These are phyloP conservation scores for Oryzias melastigma DNA, from an alignment of 2,113 vertebrate genomes.

Conservation along the genomic window DNA sequence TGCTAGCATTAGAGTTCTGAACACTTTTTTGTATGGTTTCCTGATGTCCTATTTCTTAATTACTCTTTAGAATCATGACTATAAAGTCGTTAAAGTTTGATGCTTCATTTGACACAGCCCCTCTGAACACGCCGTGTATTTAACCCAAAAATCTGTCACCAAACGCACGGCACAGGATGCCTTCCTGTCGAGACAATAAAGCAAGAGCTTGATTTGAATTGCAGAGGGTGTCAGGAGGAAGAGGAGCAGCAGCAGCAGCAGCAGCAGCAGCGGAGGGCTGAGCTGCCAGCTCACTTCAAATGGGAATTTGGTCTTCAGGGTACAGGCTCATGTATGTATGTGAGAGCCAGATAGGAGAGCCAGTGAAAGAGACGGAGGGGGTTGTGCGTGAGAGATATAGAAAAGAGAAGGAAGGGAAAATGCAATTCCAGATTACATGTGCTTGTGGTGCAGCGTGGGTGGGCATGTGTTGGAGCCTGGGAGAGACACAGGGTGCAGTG, in stretches of 20 bases:
- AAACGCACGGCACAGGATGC: slow-evolving; percentile 13
- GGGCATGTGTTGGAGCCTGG: slow-evolving; percentile 51
- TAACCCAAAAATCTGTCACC: slow-evolving; percentile 1
- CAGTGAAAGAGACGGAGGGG: slow-evolving; percentile 12
- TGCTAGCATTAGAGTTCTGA: too few species aligned
- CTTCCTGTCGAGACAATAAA: slow-evolving; percentile 26
- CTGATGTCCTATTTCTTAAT: too few species aligned
- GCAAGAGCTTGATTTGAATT: slow-evolving; percentile 25
- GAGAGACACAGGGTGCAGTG: slow-evolving; percentile 11
- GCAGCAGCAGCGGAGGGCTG: slow-evolving; percentile 2
- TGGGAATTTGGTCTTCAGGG: slow-evolving; percentile 52
- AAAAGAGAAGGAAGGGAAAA: slow-evolving; percentile 30
- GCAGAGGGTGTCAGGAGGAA: slow-evolving; percentile 8
- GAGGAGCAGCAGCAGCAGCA: background rate
- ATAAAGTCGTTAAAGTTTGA: too few species aligned
- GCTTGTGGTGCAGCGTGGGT: slow-evolving; percentile 64
- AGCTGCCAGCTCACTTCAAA: slow-evolving; percentile 54
- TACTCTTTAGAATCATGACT: too few species aligned
- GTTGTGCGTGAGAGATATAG: slow-evolving; percentile 15
- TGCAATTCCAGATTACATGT: slow-evolving; percentile 64
- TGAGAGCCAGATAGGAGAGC: slow-evolving; percentile 16
- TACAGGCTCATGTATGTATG: slow-evolving; percentile 40
- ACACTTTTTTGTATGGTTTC: too few species aligned
- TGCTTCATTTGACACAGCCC: too few species aligned
- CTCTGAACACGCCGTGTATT: background rate